phyloP scores from a whole-genome alignment of 1,140 invertebrate genomes.

The Macrostomum lignano region DNA sequence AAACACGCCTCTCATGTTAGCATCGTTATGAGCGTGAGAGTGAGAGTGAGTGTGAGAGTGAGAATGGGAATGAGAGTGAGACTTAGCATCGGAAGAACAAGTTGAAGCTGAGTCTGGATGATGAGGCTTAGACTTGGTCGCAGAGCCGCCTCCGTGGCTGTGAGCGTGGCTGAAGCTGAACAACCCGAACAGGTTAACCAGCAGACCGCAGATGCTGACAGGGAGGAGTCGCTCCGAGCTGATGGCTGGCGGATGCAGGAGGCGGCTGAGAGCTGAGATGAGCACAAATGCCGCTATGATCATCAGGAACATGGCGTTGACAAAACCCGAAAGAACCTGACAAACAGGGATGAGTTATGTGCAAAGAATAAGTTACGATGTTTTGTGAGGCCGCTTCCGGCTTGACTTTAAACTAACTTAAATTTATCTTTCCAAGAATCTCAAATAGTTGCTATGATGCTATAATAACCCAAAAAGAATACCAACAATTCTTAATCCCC shows the following conservation, averaged over 20 bases:
- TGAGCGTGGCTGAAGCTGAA: constrained; percentile 65
- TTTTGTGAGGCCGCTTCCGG: too few species aligned
- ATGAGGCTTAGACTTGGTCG: constrained; percentile 4
- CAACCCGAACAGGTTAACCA: constrained; percentile 79
- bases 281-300: constrained; percentile 88
- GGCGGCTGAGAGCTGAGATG: constrained; percentile 55
- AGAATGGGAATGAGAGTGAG: constrained; percentile 8
- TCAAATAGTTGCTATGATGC: too few species aligned
- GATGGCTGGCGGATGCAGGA: constrained; percentile 34
- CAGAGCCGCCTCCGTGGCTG: constrained; percentile 15
- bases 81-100: too few species aligned
- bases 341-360: too few species aligned
- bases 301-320: constrained; percentile 70
- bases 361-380: too few species aligned
- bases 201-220: constrained; percentile 60
- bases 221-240: constrained; percentile 35
- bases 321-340: constrained; percentile 78
- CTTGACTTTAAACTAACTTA: too few species aligned
- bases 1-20: constrained; percentile 32
- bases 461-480: too few species aligned
- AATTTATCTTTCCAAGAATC: too few species aligned
- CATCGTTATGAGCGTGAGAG: constrained; percentile 13
- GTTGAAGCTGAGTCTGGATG: constrained; percentile 4
- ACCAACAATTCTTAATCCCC: too few species aligned
- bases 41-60: constrained; percentile 28